Base-by-base conservation (phyloP, 2,797 vertebrate genomes). In the Centropyge bicolor region DNA sequence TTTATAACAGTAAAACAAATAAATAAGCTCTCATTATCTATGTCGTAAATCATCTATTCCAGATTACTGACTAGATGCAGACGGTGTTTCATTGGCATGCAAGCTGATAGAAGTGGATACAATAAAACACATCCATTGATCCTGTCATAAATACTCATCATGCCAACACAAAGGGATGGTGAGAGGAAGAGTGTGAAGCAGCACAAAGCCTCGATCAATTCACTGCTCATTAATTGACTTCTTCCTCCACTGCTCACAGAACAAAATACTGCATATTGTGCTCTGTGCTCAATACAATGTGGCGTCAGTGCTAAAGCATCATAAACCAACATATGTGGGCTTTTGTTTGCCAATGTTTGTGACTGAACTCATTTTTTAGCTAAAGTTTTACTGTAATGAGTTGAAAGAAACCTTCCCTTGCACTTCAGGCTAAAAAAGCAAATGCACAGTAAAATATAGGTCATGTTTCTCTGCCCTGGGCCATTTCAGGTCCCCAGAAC, bases 401-500 rank as follows among this genome's bases (percentile, higher is more conserved):
- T 52, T 67, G 11, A 35, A 72, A 73, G 57, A 57, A 68, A 52
- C 13, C 57, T 49, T 59, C 43, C 14, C 12, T 62, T 20, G 36
- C 27, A 36, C 40, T 76, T 19, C 54, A 62, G 62, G 70, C 0
- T 2, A 36, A 64, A 61, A 51, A 59, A 54, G n/a, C n/a, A 40
- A 76, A 73, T 41, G 31, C 27, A 22, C 41, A 54, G 56, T 11
- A 46, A 80, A 84, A 84, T 86, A 54, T 57, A 55, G 81, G 82
- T 80, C 79, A 70, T 45, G 70, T 62, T 60, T 77, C 48, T 65
- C 27, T 70, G 71, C 61, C 45, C 55, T 6, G 52, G 83, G 85
- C 64, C 62, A 82, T 80, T 85, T 67, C 43, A 92, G 48, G 51
- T 83, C 51, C 70, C 48, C 1, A 6, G 27, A 60, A 87, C 66